A percentile compares a stretch with the other conserved stretches of the same genome.
phyloP scores from a whole-genome alignment of 2,797 vertebrate species.

The Clarias laeviceps region DNA sequence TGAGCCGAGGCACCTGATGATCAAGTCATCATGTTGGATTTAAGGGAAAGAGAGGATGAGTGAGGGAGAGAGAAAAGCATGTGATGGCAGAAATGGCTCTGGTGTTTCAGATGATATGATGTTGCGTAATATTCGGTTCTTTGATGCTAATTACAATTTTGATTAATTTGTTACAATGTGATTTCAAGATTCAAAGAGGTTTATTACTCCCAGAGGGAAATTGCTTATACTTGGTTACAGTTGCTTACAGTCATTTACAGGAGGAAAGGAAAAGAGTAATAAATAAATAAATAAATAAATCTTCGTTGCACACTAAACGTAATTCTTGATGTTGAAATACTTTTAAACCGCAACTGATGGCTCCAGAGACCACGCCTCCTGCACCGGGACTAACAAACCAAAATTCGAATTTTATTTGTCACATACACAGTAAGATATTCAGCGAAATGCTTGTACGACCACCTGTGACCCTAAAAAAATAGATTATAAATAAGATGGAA shows the following conservation, averaged over 20 bases:
- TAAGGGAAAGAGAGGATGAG: background rate
- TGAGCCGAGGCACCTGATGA: background rate
- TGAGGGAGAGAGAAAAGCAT: background rate
- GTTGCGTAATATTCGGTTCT: background rate
- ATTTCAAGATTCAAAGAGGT: background rate
- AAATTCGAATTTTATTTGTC: too few relatives aligned
- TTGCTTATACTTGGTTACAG: too few relatives aligned
- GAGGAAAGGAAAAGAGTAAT: too few relatives aligned
- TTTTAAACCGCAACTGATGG: background rate
- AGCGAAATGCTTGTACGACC: too few relatives aligned
- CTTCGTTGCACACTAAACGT: too few relatives aligned
- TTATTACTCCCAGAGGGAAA: too few relatives aligned
- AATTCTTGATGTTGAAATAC: background rate
- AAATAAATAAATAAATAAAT: too few relatives aligned
- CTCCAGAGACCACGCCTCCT: background rate
- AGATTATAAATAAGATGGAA: too few relatives aligned
- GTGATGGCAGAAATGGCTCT: background rate
- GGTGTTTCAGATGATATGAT: background rate
- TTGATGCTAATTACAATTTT: background rate
- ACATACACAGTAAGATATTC: too few relatives aligned
- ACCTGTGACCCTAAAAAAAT: too few relatives aligned
- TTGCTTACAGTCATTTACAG: too few relatives aligned
- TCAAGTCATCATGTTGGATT: background rate
- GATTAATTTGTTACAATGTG: background rate
- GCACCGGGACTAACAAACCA: background rate